These are phyloP conservation scores for Scopus umbretta DNA, from an alignment of 2,113 vertebrate species.

Conservation along the genomic window DNA sequence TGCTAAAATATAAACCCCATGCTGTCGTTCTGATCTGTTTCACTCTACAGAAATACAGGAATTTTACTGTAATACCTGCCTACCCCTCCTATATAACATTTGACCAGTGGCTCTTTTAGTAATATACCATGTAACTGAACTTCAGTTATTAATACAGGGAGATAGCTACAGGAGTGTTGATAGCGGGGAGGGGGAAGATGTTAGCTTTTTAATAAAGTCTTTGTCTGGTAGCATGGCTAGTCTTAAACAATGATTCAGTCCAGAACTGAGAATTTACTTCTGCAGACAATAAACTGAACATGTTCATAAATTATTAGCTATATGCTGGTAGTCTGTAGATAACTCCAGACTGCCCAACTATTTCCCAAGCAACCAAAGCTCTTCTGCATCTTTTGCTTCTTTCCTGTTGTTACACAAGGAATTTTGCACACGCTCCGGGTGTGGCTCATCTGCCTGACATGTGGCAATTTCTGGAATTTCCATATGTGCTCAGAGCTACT, in stretches of 20 bases:
- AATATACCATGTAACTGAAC: neutral
- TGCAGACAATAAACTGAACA: neutral
- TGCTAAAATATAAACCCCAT: neutral
- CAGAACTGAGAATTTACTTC: neutral
- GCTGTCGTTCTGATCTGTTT: neutral
- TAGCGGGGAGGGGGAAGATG: neutral
- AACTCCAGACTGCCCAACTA: neutral
- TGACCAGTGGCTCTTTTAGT: neutral
- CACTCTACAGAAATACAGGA: neutral
- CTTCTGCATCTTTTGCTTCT: neutral
- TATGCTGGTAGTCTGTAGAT: neutral
- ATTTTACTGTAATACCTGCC: neutral
- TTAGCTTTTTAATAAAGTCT: neutral
- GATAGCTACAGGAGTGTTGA: neutral
- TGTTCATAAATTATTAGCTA: neutral
- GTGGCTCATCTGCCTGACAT: neutral
- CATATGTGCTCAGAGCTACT: neutral
- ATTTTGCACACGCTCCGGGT: neutral
- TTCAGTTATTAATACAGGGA: neutral
- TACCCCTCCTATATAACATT: neutral
- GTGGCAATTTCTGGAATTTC: neutral
- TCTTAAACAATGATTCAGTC: neutral
- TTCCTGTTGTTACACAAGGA: neutral
- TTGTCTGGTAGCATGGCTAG: neutral
- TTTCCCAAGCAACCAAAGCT: neutral